phyloP scores from a whole-genome alignment of 2,888 invertebrate species.

The Liposcelis brunnea region DNA sequence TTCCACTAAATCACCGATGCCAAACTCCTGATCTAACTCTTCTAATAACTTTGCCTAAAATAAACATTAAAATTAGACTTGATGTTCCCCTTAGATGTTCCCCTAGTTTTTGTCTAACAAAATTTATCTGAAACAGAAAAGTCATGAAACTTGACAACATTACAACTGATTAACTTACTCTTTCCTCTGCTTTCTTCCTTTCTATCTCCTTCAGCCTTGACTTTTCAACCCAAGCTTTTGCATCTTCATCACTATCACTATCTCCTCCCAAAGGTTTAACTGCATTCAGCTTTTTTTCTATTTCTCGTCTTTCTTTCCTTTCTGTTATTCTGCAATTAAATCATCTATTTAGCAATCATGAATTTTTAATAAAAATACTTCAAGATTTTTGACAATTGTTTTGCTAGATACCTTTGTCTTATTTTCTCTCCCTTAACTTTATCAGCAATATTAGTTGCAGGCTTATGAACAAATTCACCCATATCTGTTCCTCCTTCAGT shows the following conservation, averaged over 20 bases:
- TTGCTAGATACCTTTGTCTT: constrained; percentile 38
- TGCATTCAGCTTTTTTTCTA: constrained; percentile 47
- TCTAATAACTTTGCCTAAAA: constrained; percentile 76
- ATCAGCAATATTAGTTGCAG: constrained; percentile 55
- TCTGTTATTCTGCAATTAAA: constrained; percentile 33
- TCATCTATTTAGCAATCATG: neutral
- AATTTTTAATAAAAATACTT: neutral
- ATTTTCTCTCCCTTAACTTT: constrained; percentile 65
- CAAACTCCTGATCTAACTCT: constrained; percentile 90
- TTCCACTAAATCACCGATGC: constrained; percentile 68
- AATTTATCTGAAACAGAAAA: constrained; percentile 11
- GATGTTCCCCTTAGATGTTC: constrained; percentile 12
- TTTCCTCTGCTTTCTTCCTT: constrained; percentile 67
- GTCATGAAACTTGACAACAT: neutral
- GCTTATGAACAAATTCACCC: constrained; percentile 78
- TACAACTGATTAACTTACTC: constrained; percentile 39
- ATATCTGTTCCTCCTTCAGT: constrained; percentile 25
- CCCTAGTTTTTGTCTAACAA: constrained; percentile 12
- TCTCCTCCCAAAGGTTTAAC: constrained; percentile 49
- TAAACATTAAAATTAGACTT: constrained; percentile 16
- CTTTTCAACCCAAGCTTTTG: constrained; percentile 65
- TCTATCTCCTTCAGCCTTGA: constrained; percentile 58
- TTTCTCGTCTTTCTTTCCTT: constrained; percentile 58
- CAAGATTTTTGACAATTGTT: neutral
- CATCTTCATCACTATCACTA: constrained; percentile 55